These are phyloP conservation scores for Rhodinocichla rosea DNA, from an alignment of 2,113 vertebrate genomes.

Conservation along the genomic window DNA sequence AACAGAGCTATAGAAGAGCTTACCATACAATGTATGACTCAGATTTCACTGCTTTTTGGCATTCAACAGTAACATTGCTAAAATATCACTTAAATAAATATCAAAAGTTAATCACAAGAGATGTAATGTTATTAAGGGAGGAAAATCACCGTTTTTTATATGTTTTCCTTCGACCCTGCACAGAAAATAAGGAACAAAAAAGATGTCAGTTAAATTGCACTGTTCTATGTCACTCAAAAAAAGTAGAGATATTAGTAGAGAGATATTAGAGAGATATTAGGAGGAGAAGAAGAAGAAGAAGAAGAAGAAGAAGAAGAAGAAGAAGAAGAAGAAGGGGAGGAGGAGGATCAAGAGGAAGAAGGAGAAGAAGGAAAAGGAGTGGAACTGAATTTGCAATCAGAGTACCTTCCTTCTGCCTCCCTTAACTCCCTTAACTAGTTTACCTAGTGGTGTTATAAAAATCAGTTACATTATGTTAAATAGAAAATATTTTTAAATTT, in stretches of 20 bases:
- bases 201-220: neutral
- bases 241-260: neutral
- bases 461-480: neutral
- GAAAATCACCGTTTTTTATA: neutral
- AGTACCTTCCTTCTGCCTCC: neutral
- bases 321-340: fast-evolving
- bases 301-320: neutral
- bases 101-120: neutral
- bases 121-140: neutral
- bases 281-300: neutral
- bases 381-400: neutral
- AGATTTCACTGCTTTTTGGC: conserved; percentile 9
- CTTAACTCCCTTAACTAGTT: neutral
- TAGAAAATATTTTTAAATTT: neutral
- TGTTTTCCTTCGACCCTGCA: neutral
- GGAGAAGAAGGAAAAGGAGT: neutral
- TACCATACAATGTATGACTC: neutral
- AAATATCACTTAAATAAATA: conserved; percentile 36
- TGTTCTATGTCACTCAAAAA: neutral
- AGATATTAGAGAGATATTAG: too few relatives aligned
- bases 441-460: neutral
- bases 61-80: neutral
- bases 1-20: neutral
- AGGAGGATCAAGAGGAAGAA: neutral
- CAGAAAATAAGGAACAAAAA: neutral